A percentile compares a stretch with the other conserved stretches of the same genome.
These are phyloP conservation scores for Drosophila multiciliata DNA, from an alignment of 2,888 invertebrate genomes.

Conservation along the genomic window DNA sequence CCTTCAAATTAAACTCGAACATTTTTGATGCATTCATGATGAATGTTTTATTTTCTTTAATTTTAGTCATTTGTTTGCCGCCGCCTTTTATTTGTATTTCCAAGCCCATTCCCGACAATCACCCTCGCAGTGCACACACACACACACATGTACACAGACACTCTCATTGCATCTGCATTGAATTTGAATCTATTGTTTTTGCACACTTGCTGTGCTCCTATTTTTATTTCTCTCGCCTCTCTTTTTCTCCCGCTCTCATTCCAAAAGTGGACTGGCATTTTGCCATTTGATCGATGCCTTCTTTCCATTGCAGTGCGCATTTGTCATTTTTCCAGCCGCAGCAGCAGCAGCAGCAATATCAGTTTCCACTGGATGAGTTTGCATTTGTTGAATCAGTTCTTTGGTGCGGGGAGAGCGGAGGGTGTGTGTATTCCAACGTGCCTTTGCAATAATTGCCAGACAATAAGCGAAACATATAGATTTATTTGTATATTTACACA, in stretches of 20 bases:
- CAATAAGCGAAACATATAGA: neutral
- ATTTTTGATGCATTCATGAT: slow-evolving; percentile 69
- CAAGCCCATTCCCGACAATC: slow-evolving; percentile 35
- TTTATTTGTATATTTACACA: neutral
- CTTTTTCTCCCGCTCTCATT: neutral
- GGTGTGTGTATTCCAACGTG: slow-evolving; percentile 1
- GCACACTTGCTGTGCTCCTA: slow-evolving; percentile 44
- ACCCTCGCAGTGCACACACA: slow-evolving; percentile 45
- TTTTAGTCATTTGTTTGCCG: slow-evolving; percentile 70
- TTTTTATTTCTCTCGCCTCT: neutral
- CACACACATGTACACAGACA: slow-evolving; percentile 1
- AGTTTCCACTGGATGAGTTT: slow-evolving; percentile 21
- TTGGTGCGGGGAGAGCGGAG: neutral
- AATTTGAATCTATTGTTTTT: slow-evolving; percentile 42
- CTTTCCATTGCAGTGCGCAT: slow-evolving; percentile 17
- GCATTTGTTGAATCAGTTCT: neutral
- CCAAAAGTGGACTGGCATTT: neutral
- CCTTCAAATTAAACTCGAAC: slow-evolving; percentile 53
- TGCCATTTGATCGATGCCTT: slow-evolving; percentile 29
- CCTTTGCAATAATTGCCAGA: slow-evolving; percentile 1
- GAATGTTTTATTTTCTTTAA: slow-evolving; percentile 74
- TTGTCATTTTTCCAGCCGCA: slow-evolving; percentile 13
- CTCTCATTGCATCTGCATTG: slow-evolving; percentile 46
- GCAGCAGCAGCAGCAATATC: slow-evolving; percentile 9
- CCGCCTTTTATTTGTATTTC: slow-evolving; percentile 35